Base-by-base conservation (phyloP, 2,888 invertebrate genomes). In the Pegoplata infirma region DNA sequence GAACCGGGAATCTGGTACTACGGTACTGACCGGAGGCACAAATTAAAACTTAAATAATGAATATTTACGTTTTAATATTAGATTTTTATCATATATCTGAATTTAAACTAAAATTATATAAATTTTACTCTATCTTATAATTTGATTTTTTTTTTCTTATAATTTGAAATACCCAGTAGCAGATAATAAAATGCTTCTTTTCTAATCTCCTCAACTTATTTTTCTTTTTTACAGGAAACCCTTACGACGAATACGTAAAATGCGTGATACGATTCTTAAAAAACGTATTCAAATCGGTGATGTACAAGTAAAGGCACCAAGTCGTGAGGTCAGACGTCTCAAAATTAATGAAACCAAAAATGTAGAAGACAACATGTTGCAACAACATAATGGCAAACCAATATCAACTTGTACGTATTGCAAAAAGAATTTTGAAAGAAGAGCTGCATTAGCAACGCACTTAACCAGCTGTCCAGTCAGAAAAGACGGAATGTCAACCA, bases 381-480 rank as follows among this genome's bases (percentile, higher is more conserved):
- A 59, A 10, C 56, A 71, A 51, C 71, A 67, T 53, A 68, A 84
- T 28, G 92, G 92, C 80, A 93, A 93, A 86, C 90, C 94, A 82
- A 93, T 92, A 55, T 89, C 94, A 82, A 85, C 92, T 91, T 86
- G 89, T 81, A 83, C 83, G 17, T 88, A 87, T 93, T 95, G 95
- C 86, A 93, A 93, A 0, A 93, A 93, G 81, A 91, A 92, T 73
- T 95, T 95, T 85, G 94, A 94, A 85, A 91, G 94, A 0, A 92
- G 93, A 81, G 94, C 94, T 10, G 94, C 94, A 2, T 90, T 95
- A 3, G 92, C 92, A 5, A 93, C 94, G 17, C 95, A 95, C 89
- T 91, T 93, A 44, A 92, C 93, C 85, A 93, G 92, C 68, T 95
- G 94, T 87, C 91, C 90, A 5, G 88, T 90, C 1, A 91, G 78